Evolutionary conservation across 2,888 invertebrate genomes (phyloP).

Genomic region (Xanthorhoe spadicearia): DNA sequence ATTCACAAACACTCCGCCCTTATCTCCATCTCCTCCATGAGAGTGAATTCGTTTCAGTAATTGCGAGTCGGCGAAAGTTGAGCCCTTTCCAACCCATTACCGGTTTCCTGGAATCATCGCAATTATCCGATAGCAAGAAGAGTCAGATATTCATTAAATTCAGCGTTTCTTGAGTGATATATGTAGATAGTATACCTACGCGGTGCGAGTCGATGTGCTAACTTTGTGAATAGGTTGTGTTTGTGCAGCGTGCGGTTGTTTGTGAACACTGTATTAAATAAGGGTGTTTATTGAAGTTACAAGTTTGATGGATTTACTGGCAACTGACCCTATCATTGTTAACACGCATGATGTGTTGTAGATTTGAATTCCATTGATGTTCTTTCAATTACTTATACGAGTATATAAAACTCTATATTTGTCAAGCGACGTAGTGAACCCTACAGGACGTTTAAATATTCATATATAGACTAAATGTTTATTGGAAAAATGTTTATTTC

Average conservation of each 20-base stretch:
- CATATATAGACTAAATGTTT: conserved; percentile 5
- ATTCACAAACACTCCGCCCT: background rate
- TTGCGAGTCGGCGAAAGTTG: conserved; percentile 1
- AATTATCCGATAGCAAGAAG: background rate
- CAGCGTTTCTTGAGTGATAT: background rate
- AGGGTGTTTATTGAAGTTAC: no score
- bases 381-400: no score
- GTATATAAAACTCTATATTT: no score
- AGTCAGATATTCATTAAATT: background rate
- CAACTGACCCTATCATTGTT: no score
- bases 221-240: no score
- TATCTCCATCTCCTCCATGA: background rate
- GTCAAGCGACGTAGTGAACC: background rate
- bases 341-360: no score
- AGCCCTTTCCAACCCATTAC: background rate
- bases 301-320: no score
- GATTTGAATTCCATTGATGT: background rate
- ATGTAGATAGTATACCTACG: no score
- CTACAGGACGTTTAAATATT: background rate
- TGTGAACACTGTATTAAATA: no score
- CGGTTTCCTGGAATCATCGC: background rate
- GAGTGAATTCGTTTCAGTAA: background rate
- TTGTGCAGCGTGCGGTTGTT: no score
- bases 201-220: no score
- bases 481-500: conserved; percentile 7